Evolutionary conservation across 2,797 vertebrate genomes (phyloP), one percentile per base, ranked within the genome.

Genomic region (Sitta carolinensis): DNA sequence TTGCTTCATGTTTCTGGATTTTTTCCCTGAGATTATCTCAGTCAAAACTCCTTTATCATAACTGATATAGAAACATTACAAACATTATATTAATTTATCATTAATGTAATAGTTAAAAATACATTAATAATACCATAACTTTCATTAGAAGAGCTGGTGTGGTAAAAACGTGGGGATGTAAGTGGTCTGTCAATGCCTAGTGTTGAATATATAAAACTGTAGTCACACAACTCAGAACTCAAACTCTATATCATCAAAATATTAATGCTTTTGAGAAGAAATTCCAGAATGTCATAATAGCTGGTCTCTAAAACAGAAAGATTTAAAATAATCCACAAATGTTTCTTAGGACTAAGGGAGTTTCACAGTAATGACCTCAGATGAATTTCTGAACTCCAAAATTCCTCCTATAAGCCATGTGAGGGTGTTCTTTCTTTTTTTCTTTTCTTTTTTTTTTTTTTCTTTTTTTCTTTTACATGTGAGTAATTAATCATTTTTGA

Each of bases 331-430:
- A 67, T 22, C 13, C 23, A 66, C 6, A 66, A 68, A 32, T 25
- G 0, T 76, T 70, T 83, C 17, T 45, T 57, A 62, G 10, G 32
- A 69, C 36, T 82, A 61, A 57, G 38, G 4, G 42, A 81, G 13
- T 86, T 78, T 27, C 0, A 3, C 3, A 48, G 19, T 16, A 93
- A 80, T 83, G 36, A 77, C 8, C 32, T 91, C 50, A 82, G 62
- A 75, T 38, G 30, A 76, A 40, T 58, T 84, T 79, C 63, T 66
- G 67, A 90, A 50, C 58, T 84, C 27, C 25, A 50, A 29, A 94
- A 80, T 94, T 77, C 45, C 11, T 92, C 30, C 45, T 61, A 18
- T 57, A 91, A 77, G 7, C 16, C 9, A 17, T 43, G 1, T 18
- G 45, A 92, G 70, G 7, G 10, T 40, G 10, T 20, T 59, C n/a